phyloP scores from a whole-genome alignment of 2,797 vertebrate species.

The Pseudopleuronectes americanus region DNA sequence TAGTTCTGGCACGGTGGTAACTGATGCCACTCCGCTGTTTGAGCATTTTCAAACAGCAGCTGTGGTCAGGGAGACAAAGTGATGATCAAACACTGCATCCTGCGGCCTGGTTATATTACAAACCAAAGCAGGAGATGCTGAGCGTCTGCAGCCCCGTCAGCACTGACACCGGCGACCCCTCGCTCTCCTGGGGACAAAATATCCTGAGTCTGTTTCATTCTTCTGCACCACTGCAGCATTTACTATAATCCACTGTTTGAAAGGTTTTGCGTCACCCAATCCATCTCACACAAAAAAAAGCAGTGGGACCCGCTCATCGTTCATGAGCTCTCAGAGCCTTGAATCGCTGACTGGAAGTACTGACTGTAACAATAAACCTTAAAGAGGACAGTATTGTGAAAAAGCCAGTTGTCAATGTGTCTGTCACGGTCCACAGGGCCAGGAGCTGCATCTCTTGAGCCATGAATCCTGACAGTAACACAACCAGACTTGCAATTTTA shows the following conservation, averaged over 20 bases:
- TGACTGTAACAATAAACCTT: constrained; percentile 4
- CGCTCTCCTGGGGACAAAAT: constrained; percentile 25
- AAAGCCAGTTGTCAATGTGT: constrained; percentile 15
- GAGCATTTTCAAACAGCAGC: constrained; percentile 49
- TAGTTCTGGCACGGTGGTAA: background rate
- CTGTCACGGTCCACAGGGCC: constrained; percentile 24
- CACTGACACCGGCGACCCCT: constrained; percentile 24
- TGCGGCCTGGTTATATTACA: constrained; percentile 57
- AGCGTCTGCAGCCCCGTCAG: constrained; percentile 28
- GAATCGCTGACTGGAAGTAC: background rate
- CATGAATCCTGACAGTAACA: too few species aligned
- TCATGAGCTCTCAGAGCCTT: too few species aligned
- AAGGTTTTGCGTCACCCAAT: constrained; percentile 23
- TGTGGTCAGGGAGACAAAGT: constrained; percentile 54
- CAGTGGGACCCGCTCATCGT: background rate
- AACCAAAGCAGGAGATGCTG: constrained; percentile 23
- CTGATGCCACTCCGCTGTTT: constrained; percentile 35
- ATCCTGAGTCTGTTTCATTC: constrained; percentile 24
- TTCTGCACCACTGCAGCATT: constrained; percentile 15
- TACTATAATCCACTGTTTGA: constrained; percentile 28
- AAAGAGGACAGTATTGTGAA: constrained; percentile 24
- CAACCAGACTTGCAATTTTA: too few species aligned
- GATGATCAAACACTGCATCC: constrained; percentile 62
- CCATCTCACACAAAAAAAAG: background rate
- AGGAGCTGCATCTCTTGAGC: too few species aligned